Evolutionary conservation across 2,113 vertebrate genomes (phyloP), one percentile per base, ranked within the genome.

Genomic region (Microtus ochrogaster): DNA sequence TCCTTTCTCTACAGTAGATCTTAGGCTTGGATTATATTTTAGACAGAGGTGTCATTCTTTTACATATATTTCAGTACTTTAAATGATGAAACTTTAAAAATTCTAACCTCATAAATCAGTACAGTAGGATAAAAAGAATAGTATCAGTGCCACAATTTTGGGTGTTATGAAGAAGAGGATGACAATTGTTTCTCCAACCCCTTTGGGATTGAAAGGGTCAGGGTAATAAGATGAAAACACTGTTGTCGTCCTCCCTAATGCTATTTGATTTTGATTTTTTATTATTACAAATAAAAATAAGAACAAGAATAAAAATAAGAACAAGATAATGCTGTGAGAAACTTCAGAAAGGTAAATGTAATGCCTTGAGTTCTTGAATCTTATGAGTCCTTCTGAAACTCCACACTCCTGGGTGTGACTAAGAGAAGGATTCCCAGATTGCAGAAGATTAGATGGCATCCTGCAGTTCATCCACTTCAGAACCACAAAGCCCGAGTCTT

Each of bases 11-110:
- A 12, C 7, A 73, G 9, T 52, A 88, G 33, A 63, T 66, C 33
- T 91, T 44, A 90, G n/a, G 52, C 9, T 96, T 95, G 58, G n/a
- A 58, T 91, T 92, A 86, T 82, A 85, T 73, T 92, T 68, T 89
- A 79, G 30, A 52, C 66, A 86, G 79, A 66, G 21, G 14, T 49
- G 36, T 41, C 39, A 39, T 55, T 49, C 88, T 61, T 65, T 33
- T 58, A 30, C 11, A 49, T 28, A 21, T 33, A 58, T 96, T 94
- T 94, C 82, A 89, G 19, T 41, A 19, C 24, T 76, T 88, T 49
- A 28, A 78, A 85, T 44, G 8, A 91, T 78, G 41, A 79, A 36
- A 73, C 1, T 19, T 78, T 82, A 39, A 73, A 92, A 61, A 11
- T 91, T 74, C 55, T 81, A 39, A 93, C 82, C 36, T n/a, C 14